Evolutionary conservation across 1,140 invertebrate species (phyloP).

Genomic region (Pseudomyrmex flavicornis): DNA sequence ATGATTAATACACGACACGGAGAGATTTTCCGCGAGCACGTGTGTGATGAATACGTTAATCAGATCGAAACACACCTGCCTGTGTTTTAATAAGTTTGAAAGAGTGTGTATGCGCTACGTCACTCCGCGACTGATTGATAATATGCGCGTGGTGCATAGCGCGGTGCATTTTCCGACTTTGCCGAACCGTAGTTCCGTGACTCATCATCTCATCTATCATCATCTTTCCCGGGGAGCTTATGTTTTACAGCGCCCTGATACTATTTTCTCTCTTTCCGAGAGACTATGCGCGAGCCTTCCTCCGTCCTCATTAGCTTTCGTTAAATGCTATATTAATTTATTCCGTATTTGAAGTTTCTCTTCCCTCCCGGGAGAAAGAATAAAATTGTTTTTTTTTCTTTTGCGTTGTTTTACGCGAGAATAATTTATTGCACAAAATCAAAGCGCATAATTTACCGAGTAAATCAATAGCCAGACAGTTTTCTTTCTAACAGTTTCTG

Average conservation of each 20-base stretch:
- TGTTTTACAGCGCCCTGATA: constrained; percentile 21
- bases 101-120: constrained; percentile 34
- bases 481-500: too few relatives aligned
- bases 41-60: constrained; percentile 28
- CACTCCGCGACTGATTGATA: constrained; percentile 44
- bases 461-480: neutral
- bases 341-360: neutral
- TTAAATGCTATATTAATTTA: constrained; percentile 8
- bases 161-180: constrained; percentile 29
- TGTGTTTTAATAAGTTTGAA: constrained; percentile 53
- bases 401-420: neutral
- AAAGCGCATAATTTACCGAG: neutral
- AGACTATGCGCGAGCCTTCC: neutral
- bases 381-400: neutral
- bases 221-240: constrained; percentile 28
- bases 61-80: constrained; percentile 40
- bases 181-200: constrained; percentile 31
- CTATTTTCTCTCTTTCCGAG: constrained; percentile 13
- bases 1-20: neutral
- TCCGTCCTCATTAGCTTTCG: constrained; percentile 1
- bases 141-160: constrained; percentile 21
- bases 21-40: neutral
- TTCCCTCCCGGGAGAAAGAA: neutral
- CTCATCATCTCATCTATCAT: constrained; percentile 58
- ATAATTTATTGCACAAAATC: neutral